Percentiles rank a stretch among this genome's conserved stretches.
phyloP scores from a whole-genome alignment of 2,797 vertebrate species.

The Scolopax rusticola region DNA sequence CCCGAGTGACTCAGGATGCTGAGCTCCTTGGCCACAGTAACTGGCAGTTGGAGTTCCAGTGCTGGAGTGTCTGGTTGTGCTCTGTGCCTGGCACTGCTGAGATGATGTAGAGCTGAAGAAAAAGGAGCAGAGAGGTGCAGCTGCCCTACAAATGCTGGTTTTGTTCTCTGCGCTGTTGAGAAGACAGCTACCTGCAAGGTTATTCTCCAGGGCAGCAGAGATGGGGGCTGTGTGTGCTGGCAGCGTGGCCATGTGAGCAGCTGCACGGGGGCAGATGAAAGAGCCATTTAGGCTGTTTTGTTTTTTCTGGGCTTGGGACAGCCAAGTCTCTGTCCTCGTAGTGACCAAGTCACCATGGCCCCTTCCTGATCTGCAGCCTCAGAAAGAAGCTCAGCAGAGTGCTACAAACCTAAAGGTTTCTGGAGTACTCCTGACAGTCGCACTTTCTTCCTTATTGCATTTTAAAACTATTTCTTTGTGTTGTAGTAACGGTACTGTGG shows the following conservation, averaged over 20 bases:
- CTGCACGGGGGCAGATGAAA: conserved; percentile 50
- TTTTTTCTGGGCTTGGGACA: conserved; percentile 41
- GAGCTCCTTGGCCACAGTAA: neutral
- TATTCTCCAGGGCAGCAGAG: neutral
- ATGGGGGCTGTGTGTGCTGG: neutral
- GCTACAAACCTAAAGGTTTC: neutral
- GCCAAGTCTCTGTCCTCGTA: conserved; percentile 43
- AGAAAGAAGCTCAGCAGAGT: neutral
- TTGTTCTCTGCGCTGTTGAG: neutral
- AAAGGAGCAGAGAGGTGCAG: neutral
- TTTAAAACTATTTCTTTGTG: neutral
- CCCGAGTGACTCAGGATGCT: neutral
- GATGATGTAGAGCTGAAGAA: neutral
- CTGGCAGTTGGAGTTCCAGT: neutral
- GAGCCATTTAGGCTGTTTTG: conserved; percentile 32
- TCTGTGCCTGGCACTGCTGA: neutral
- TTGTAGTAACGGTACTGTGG: neutral
- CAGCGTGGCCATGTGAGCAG: neutral
- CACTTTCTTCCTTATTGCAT: neutral
- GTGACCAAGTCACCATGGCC: neutral
- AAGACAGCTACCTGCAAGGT: conserved; percentile 18
- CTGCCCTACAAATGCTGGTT: neutral
- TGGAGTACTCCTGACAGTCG: neutral
- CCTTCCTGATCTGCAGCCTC: neutral
- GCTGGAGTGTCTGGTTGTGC: neutral